Base-by-base conservation (phyloP, 2,113 vertebrate genomes). In the Leptobrachium leishanense region DNA sequence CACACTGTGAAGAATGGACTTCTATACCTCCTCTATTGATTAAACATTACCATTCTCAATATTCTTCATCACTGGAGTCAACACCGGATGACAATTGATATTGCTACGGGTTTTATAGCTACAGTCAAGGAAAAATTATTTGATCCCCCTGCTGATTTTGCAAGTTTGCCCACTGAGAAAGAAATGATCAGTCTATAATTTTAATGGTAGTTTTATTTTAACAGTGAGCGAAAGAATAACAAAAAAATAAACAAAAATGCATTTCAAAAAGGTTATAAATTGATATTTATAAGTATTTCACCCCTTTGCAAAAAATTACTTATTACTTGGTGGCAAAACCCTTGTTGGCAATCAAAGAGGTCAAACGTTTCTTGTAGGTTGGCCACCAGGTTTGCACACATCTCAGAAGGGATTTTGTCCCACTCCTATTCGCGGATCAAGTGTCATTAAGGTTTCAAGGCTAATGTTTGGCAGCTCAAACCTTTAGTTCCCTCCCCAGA, bases 381-480 rank as follows among this genome's bases (percentile, higher is more conserved):
- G 66, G 66, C 66, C 66, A 68, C 66, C 41, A 68, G 66, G 66
- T 68, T 65, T 65, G 63, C 63, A 65, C 63, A 65, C 63, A 65
- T 65, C 63, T 65, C n/a, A 65, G 63, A 20, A 65, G 63, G 63
- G 63, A 65, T 65, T 65, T 40, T 39, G 63, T 65, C 63, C 63
- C 63, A 65, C 63, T 31, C 63, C 63, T 65, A 6, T 65, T 65
- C 2, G 63, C 63, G 39, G 63, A 65, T 65, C 55, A 6, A 7
- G 20, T 64, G 12, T 65, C 63, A 31, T 3, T 65, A 65, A 65
- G 63, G 63, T 65, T 65, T 65, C 20, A 1, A 39, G 63, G 63
- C 63, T 65, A 20, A 39, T 20, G 63, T 40, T 65, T 65, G 39
- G 63, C 63, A 65, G 39, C 63, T 65, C 63, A 20, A 65, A 65